Evolutionary conservation across 2,113 vertebrate genomes (phyloP), one percentile per base, ranked within the genome.

Genomic region (Podiceps cristatus): DNA sequence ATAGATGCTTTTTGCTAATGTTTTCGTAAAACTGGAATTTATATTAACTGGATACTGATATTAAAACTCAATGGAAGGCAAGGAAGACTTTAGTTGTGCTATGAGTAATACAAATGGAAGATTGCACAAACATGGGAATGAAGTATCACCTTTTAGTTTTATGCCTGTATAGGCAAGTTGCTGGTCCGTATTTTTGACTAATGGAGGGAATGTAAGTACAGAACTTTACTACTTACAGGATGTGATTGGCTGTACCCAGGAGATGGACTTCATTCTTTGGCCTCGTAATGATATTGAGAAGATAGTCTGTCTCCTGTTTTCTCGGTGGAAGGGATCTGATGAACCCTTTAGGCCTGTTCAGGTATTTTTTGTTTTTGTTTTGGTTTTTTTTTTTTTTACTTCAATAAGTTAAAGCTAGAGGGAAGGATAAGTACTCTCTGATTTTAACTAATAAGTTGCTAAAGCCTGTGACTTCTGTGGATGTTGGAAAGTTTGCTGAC

Each of bases 201-300:
- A 23, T 45, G 79, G 42, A 69, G 53, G 66, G 68, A 85, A 33
- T 74, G 6, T 82, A 92, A 93, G 10, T 59, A 15, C 11, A 28
- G 25, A 74, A 84, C 50, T 77, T 71, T 53, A 6, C 20, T 68
- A 3, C 40, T 89, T 93, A 3, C 90, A 99, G 99, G 99, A 99
- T 98, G 99, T 99, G 96, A 99, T 99, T 44, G 99, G 99, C 98
- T 99, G 99, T 98, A 99, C 99, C 93, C 99, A 99, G 98, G 99
- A 99, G 98, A 99, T 99, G 99, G 99, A 99, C 98, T 99, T 99
- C 98, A 99, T 99, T 98, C 99, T 99, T 96, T 99, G 99, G 99
- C 99, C 99, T 98, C 99, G 99, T 93, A 99, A 99, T 68, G 99
- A 99, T 97, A 99, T 99, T 96, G 99, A 99, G 98, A 99, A 99